A percentile compares a stretch with the other conserved stretches of the same genome.
Conservation (phyloP, 2,113 vertebrate genomes). For the Xiphophorus hellerii region DNA sequence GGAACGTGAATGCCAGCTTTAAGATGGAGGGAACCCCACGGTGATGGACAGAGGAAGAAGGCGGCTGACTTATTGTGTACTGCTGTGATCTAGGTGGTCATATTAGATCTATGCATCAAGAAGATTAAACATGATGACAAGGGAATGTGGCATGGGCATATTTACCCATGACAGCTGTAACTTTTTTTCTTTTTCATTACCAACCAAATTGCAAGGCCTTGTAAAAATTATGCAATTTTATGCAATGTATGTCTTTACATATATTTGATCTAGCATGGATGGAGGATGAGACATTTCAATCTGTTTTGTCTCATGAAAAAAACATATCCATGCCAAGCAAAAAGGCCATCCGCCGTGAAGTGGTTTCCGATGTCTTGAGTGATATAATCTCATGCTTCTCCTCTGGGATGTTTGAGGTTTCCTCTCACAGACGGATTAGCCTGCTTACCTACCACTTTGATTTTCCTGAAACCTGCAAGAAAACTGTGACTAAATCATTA, state of each 20-base stretch:
- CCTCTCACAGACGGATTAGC: conserved; percentile 19
- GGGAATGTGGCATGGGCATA: conserved; percentile 33
- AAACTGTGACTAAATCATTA: conserved; percentile 37
- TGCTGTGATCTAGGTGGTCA: conserved; percentile 48
- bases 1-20: conserved; percentile 42
- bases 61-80: conserved; percentile 40
- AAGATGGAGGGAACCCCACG: conserved; percentile 25
- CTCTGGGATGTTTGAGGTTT: conserved; percentile 8
- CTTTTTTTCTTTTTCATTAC: conserved; percentile 41
- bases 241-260: conserved; percentile 35
- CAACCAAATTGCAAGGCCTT: conserved; percentile 31
- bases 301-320: conserved; percentile 34
- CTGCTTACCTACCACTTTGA: conserved; percentile 36
- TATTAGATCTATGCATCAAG: conserved; percentile 50
- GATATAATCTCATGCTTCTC: conserved; percentile 21
- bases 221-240: conserved; percentile 60
- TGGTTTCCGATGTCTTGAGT: conserved; percentile 12
- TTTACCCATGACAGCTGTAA: conserved; percentile 27
- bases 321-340: conserved; percentile 3
- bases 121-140: conserved; percentile 55
- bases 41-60: conserved; percentile 31
- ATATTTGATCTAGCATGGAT: conserved; percentile 10
- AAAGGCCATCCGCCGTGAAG: conserved; percentile 18
- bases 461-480: conserved; percentile 39
- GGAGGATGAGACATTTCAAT: conserved; percentile 34